Evolutionary conservation across 1,140 invertebrate species (phyloP).

Genomic region (Pantala flavescens): DNA sequence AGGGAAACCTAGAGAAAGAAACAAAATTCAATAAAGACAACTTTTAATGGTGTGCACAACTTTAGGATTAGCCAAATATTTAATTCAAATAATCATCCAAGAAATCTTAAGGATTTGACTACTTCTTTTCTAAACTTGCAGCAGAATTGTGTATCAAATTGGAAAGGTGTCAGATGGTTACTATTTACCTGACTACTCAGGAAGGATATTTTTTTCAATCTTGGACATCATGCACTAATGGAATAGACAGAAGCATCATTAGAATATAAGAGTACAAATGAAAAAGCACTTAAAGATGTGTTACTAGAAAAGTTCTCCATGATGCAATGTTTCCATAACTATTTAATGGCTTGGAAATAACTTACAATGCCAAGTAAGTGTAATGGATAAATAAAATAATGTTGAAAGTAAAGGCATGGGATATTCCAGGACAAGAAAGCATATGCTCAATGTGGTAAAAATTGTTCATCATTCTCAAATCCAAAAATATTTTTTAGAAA

Average conservation of each 20-base stretch:
- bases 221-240: conserved; percentile 9
- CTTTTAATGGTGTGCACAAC: conserved; percentile 9
- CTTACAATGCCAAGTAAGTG: background rate
- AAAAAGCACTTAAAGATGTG: conserved; percentile 2
- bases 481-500: background rate
- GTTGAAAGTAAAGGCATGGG: background rate
- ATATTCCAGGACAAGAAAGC: background rate
- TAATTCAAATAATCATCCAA: background rate
- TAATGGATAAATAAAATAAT: background rate
- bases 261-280: conserved; percentile 7
- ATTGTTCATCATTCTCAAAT: background rate
- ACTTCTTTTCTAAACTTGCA: background rate
- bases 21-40: background rate
- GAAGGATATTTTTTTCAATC: background rate
- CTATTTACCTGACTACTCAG: conserved; percentile 9
- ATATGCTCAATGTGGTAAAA: conserved; percentile 1
- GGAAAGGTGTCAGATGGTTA: background rate
- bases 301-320: background rate
- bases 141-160: background rate
- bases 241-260: background rate
- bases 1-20: conserved; percentile 1
- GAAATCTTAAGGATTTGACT: background rate
- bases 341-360: background rate
- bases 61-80: background rate
- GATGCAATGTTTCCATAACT: background rate